Percentiles rank a stretch among this genome's conserved stretches.
phyloP scores from a whole-genome alignment of 2,797 vertebrate species.

The Podargus strigoides region DNA sequence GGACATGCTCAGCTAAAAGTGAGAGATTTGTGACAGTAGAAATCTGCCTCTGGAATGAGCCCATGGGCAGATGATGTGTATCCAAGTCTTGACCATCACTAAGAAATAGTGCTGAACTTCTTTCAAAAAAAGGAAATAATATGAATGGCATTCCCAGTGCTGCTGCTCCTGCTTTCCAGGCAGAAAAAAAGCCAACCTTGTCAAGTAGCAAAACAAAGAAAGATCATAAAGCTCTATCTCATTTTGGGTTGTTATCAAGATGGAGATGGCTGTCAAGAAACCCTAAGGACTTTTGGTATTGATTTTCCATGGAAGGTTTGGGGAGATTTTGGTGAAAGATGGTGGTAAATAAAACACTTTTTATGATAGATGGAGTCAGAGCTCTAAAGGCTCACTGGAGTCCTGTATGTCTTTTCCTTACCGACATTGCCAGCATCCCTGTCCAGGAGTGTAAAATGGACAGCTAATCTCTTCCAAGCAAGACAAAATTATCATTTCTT shows the following conservation, averaged over 20 bases:
- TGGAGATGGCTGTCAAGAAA: background rate
- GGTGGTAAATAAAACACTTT: background rate
- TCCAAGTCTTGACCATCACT: background rate
- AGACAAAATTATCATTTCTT: background rate
- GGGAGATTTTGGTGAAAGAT: background rate
- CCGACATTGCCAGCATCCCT: background rate
- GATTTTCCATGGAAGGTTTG: background rate
- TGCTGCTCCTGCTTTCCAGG: background rate
- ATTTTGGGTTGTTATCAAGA: background rate
- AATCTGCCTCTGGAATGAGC: background rate
- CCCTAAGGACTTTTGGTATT: background rate
- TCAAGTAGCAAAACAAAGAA: background rate
- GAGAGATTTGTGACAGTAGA: background rate
- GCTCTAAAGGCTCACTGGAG: background rate
- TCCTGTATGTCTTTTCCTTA: background rate
- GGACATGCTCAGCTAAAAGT: accelerated
- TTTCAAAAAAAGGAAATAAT: background rate
- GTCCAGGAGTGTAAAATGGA: background rate
- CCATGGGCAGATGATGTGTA: background rate
- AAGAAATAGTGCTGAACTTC: background rate
- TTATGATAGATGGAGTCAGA: background rate
- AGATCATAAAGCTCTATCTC: background rate
- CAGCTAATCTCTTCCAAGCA: background rate
- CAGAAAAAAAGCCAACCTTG: background rate
- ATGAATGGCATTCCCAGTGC: background rate